Base-by-base conservation (phyloP, 2,113 vertebrate species). In the Rallus limicola region DNA sequence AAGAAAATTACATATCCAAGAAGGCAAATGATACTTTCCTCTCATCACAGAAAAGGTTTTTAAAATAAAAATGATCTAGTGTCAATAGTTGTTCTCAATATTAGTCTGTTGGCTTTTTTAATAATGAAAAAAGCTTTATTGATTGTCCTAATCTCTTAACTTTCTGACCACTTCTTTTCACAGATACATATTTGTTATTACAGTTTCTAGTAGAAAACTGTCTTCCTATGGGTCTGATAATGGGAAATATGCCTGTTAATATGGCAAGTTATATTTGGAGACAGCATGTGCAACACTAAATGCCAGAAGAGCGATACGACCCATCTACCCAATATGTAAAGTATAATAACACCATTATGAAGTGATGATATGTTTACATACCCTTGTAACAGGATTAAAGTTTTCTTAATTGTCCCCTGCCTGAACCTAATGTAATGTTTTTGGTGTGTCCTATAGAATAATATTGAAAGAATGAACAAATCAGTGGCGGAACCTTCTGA, bases 401-500 rank as follows among this genome's bases (percentile, higher is more conserved):
- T 74, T 92, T 92, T 97, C 95, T 97, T 97, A 95, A 96, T 95
- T 98, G 98, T 97, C 98, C 98, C 97, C 97, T 97, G 91, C 31
- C 76, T 98, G 98, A 98, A 98, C 97, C 96, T 97, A 95, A 96
- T 96, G 91, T 95, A 97, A 98, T 89, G 86, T 97, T 98, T 97
- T 98, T 95, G 97, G 98, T 98, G 97, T 97, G 98, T 98, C 97
- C 97, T 97, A 95, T 95, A 97, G 97, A 98, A 98, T 98, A 98
- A 98, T 98, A 98, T 97, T 97, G 97, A 98, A 98, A 97, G 97
- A 98, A 97, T 78, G 98, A 98, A 98, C 97, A 98, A 98, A 98
- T 98, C 97, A 98, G 98, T 98, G 98, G 98, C 97, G 97, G 97
- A 98, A 98, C 98, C 98, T 98, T 98, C 97, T 97, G 98, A 98